These are phyloP conservation scores for Erpetoichthys calabaricus DNA, from an alignment of 2,797 vertebrate species.

Conservation along the genomic window DNA sequence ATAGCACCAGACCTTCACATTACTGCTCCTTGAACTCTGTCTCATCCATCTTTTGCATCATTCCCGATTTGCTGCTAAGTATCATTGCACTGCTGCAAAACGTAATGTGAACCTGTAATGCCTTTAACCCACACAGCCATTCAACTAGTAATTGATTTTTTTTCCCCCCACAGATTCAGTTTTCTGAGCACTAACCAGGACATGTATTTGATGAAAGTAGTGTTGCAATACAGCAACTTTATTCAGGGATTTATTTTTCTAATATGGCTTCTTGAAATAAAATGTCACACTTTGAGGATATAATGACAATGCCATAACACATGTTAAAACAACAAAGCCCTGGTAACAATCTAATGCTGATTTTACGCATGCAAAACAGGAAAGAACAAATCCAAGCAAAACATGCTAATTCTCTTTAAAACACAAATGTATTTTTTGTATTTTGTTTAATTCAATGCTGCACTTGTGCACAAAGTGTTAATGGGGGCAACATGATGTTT, in stretches of 20 bases:
- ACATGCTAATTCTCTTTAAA: too few relatives aligned
- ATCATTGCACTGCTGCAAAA: conserved; percentile 35
- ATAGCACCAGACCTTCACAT: conserved; percentile 46
- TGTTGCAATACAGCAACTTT: conserved; percentile 7
- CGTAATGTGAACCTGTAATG: conserved; percentile 32
- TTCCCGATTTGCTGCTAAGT: conserved; percentile 34
- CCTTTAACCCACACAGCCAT: conserved; percentile 37
- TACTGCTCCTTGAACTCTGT: conserved; percentile 57
- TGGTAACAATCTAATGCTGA: conserved; percentile 8
- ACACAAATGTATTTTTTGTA: too few relatives aligned
- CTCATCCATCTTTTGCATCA: conserved; percentile 56
- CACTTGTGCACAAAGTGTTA: too few relatives aligned
- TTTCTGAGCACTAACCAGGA: conserved; percentile 21
- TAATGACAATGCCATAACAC: conserved; percentile 7
- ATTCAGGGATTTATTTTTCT: conserved; percentile 8
- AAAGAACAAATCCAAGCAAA: neutral
- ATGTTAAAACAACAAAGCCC: conserved; percentile 6
- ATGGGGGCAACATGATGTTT: too few relatives aligned
- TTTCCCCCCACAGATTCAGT: conserved; percentile 26
- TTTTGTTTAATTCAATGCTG: too few relatives aligned
- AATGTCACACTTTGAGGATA: conserved; percentile 9
- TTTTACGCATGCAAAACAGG: conserved; percentile 6
- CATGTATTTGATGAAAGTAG: conserved; percentile 7
- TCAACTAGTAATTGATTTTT: conserved; percentile 50
- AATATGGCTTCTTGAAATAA: conserved; percentile 12